Evolutionary conservation across 2,113 vertebrate genomes (phyloP).

Genomic region (Amia ocellicauda): DNA sequence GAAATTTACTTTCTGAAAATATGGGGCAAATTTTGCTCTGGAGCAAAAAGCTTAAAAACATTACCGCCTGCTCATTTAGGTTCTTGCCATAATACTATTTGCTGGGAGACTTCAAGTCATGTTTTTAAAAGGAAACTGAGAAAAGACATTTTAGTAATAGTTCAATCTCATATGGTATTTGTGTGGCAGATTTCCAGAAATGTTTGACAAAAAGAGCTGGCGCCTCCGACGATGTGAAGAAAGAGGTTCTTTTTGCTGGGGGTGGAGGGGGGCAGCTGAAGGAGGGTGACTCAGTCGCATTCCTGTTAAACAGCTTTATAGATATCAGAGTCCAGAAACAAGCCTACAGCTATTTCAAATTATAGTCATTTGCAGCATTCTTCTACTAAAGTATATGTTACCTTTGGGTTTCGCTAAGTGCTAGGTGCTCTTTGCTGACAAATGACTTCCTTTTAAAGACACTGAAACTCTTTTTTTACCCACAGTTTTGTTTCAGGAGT

Average conservation of each 20-base stretch:
- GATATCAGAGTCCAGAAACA: slow-evolving; percentile 50
- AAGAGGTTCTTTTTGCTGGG: slow-evolving; percentile 6
- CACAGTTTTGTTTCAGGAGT: neutral
- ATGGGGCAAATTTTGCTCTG: too few species aligned
- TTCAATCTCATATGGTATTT: neutral
- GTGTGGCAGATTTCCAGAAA: neutral
- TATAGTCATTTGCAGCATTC: slow-evolving; percentile 71
- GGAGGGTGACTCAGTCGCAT: slow-evolving; percentile 57
- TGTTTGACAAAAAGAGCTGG: neutral
- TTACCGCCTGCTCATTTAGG: too few species aligned
- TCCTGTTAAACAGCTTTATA: slow-evolving; percentile 63
- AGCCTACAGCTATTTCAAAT: slow-evolving; percentile 58
- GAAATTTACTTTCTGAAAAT: too few species aligned
- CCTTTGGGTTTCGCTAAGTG: slow-evolving; percentile 54
- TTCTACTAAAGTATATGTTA: slow-evolving; percentile 63
- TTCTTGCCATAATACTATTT: too few species aligned
- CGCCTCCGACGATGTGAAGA: neutral
- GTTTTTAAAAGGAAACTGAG: neutral
- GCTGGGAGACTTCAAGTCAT: too few species aligned
- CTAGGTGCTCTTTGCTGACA: slow-evolving; percentile 66
- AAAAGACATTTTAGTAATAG: neutral
- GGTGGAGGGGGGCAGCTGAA: slow-evolving; percentile 20
- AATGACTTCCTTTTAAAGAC: slow-evolving; percentile 71
- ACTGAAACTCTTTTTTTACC: slow-evolving; percentile 15
- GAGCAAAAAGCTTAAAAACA: too few species aligned